Evolutionary conservation across 2,797 vertebrate species (phyloP).

Genomic region (Tinamus major): DNA sequence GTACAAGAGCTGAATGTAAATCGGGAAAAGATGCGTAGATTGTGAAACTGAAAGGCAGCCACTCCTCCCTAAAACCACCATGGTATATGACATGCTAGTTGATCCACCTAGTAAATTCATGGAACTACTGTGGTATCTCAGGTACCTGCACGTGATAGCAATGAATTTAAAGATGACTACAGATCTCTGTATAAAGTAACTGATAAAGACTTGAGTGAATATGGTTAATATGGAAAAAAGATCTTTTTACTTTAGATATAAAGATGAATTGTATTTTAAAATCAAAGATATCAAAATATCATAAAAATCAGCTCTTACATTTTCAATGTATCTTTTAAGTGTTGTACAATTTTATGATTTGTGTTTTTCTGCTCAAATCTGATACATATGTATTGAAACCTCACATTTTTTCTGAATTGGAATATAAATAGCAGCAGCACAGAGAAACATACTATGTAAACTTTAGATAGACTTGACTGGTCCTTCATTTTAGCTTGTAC

Average conservation of each 20-base stretch:
- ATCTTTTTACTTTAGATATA: background rate
- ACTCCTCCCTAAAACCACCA: background rate
- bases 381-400: background rate
- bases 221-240: background rate
- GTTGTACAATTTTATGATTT: background rate
- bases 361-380: background rate
- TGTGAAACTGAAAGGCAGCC: slow-evolving; percentile 1
- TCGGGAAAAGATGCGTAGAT: slow-evolving; percentile 34
- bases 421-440: slow-evolving; percentile 28
- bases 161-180: background rate
- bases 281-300: background rate
- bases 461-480: slow-evolving; percentile 55
- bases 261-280: background rate
- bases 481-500: slow-evolving; percentile 48
- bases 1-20: slow-evolving; percentile 69
- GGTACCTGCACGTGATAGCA: background rate
- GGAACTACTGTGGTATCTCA: background rate
- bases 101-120: background rate
- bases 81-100: background rate
- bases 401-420: slow-evolving; percentile 8
- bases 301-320: background rate
- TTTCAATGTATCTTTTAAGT: slow-evolving; percentile 15
- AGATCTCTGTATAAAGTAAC: background rate
- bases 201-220: background rate
- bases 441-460: background rate